These are phyloP conservation scores for Atopsyche davidsoni DNA, from an alignment of 1,140 invertebrate species.

Conservation along the genomic window DNA sequence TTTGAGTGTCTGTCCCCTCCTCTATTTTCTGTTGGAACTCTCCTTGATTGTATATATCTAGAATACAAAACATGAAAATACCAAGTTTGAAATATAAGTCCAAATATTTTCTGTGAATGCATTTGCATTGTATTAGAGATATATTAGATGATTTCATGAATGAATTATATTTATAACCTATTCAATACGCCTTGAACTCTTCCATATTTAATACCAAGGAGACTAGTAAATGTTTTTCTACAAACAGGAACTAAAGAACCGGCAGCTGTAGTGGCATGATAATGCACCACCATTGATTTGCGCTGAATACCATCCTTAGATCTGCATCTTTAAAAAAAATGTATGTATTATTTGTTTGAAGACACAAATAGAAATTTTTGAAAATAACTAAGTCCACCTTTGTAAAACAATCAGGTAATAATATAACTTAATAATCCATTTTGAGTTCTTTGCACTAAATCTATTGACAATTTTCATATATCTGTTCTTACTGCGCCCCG, in stretches of 20 bases:
- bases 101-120: no score
- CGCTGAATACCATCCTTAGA: constrained; percentile 19
- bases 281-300: constrained; percentile 20
- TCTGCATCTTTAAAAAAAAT: constrained; percentile 8
- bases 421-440: no score
- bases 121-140: no score
- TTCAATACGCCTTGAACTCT: constrained; percentile 17
- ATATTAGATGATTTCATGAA: no score
- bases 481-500: no score
- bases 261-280: constrained; percentile 3
- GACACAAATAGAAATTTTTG: no score
- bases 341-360: no score
- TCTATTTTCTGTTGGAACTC: constrained; percentile 16
- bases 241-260: constrained; percentile 9
- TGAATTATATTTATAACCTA: constrained; percentile 1
- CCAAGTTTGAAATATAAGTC: background rate
- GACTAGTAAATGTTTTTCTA: constrained; percentile 10
- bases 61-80: background rate
- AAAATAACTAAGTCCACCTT: no score
- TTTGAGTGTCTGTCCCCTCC: constrained; percentile 21
- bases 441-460: no score
- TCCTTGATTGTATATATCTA: constrained; percentile 17
- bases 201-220: constrained; percentile 15
- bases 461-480: no score
- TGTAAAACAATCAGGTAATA: no score